Evolutionary conservation across 2,797 vertebrate genomes (phyloP), one percentile per base, ranked within the genome.

Genomic region (Coreius guichenoti): DNA sequence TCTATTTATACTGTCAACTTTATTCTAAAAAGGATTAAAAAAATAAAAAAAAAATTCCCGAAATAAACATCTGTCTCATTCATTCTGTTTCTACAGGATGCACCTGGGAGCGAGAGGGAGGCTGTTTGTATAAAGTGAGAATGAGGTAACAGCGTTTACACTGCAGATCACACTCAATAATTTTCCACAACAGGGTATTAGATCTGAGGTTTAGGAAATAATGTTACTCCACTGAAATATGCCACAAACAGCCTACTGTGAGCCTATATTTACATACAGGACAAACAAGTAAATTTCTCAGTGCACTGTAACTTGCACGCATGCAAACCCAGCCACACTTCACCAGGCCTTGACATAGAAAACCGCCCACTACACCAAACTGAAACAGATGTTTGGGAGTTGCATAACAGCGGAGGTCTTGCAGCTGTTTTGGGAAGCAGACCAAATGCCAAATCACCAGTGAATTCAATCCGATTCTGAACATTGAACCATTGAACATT

Each of bases 351-450:
- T 45, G 86, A 86, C 88, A 87, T 89, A 90, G 88, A 92, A 89
- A 90, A 81, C 87, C 90, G 83, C 90, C 84, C 90, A 90, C 86
- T 68, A 76, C 83, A 85, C 92, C 90, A 89, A 94, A 92, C 88
- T 81, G 78, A 92, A 95, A 89, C 94, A 95, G 93, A 95, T 95
- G 94, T 93, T 89, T 78, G 78, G 29, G 85, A 61, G 86, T 95
- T 95, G 86, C 93, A 93, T 94, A 95, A 96, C 89, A 81, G 80
- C 23, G 2, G 86, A 85, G 90, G 90, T 91, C 90, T 91, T 90
- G 88, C 87, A 93, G 89, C 89, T 92, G 90, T 81, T 87, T 87
- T 77, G 47, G 87, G 68, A 89, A 84, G 79, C 63, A 54, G 74
- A 39, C 88, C 80, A 70, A 76, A 54, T 85, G 45, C 68, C 74